These are phyloP conservation scores for Drosophila navojoa DNA, from an alignment of 1,140 invertebrate genomes.

Conservation along the genomic window DNA sequence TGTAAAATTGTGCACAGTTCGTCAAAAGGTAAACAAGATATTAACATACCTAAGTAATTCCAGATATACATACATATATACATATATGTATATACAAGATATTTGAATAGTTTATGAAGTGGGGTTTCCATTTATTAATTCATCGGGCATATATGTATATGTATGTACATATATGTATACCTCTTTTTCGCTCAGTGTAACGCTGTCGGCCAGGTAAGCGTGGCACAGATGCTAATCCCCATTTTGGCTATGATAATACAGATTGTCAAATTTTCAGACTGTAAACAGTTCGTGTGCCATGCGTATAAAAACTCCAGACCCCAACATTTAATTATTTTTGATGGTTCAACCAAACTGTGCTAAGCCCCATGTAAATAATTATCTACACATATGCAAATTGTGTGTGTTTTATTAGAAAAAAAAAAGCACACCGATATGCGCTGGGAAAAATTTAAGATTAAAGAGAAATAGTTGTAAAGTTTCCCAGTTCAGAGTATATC, in stretches of 20 bases:
- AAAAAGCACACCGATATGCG: too few species aligned
- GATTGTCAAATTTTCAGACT: neutral
- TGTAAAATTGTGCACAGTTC: too few species aligned
- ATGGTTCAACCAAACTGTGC: slow-evolving; percentile 29
- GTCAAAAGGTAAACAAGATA: too few species aligned
- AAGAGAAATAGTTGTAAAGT: neutral
- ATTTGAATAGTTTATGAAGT: too few species aligned
- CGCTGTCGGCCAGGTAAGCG: neutral
- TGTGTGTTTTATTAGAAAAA: neutral
- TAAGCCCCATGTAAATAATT: slow-evolving; percentile 19
- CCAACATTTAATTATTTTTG: slow-evolving; percentile 5
- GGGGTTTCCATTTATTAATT: too few species aligned
- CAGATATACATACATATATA: too few species aligned
- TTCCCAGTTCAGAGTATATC: neutral
- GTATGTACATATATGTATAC: too few species aligned
- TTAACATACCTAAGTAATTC: too few species aligned
- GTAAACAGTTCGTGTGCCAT: slow-evolving; percentile 13
- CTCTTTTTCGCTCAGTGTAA: neutral
- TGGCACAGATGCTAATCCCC: neutral
- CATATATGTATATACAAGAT: too few species aligned
- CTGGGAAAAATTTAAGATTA: neutral
- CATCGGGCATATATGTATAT: too few species aligned
- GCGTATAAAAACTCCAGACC: neutral
- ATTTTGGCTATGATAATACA: slow-evolving; percentile 4
- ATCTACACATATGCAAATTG: neutral